Conservation (phyloP, 2,888 invertebrate species). For the Muscina levida region DNA sequence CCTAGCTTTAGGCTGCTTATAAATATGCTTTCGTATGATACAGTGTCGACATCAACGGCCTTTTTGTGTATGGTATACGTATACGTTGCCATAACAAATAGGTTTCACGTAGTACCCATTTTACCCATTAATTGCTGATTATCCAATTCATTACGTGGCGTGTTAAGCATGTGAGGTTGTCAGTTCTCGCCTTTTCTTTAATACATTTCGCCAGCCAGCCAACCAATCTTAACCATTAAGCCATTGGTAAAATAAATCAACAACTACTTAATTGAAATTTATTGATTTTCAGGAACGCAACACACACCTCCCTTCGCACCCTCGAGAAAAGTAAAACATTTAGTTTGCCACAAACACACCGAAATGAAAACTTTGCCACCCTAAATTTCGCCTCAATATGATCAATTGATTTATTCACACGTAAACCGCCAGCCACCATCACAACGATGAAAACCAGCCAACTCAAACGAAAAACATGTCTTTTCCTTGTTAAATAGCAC, state of each 20-base stretch:
- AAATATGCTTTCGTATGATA: not conserved
- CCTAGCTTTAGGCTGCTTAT: not conserved
- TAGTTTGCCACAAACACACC: conserved; percentile 2
- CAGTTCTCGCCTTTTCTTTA: no score
- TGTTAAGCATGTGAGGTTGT: not conserved
- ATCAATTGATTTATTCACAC: conserved; percentile 40
- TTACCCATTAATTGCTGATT: not conserved
- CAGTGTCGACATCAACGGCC: not conserved
- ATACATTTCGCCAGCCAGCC: not conserved
- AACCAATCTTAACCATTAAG: not conserved
- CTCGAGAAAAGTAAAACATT: conserved; percentile 28
- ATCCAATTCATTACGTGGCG: not conserved
- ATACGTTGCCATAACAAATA: not conserved
- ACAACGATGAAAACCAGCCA: not conserved
- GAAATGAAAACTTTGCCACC: conserved; percentile 4
- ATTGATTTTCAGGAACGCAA: conserved; percentile 52
- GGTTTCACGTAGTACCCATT: not conserved
- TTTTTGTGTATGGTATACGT: not conserved
- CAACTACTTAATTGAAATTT: conserved; percentile 59
- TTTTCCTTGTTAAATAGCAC: conserved; percentile 28
- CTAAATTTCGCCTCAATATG: conserved; percentile 11
- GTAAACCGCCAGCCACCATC: not conserved
- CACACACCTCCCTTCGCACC: conserved; percentile 14
- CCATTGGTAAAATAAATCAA: conserved; percentile 49
- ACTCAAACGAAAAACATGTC: not conserved